Conservation (phyloP, 2,797 vertebrate species). For the Anolis apletophallus region DNA sequence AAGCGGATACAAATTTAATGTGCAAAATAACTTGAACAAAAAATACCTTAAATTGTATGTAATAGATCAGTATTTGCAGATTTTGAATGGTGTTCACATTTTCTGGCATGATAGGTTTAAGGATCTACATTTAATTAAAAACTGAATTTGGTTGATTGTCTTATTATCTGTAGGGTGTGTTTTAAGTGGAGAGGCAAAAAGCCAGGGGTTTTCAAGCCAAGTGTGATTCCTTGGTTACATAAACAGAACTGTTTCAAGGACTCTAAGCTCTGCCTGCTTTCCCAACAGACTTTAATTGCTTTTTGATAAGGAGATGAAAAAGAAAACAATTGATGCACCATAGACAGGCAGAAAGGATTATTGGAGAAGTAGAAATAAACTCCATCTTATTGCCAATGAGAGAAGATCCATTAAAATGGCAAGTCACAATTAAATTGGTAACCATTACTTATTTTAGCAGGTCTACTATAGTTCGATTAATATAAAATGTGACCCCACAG, state of each 20-base stretch:
- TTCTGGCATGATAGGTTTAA: neutral
- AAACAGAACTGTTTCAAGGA: neutral
- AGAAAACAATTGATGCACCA: neutral
- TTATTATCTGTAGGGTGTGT: neutral
- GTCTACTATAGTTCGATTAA: too few species aligned
- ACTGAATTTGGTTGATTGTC: neutral
- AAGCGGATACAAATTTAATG: neutral
- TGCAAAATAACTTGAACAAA: neutral
- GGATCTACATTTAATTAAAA: neutral
- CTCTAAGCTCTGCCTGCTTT: neutral
- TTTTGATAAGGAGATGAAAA: neutral
- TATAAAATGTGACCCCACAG: neutral
- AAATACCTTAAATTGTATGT: neutral
- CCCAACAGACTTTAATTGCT: neutral
- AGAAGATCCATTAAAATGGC: too few species aligned
- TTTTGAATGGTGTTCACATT: neutral
- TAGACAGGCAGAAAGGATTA: neutral
- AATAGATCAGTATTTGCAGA: neutral
- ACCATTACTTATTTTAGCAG: too few species aligned
- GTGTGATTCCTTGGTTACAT: neutral
- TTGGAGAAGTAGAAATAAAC: neutral
- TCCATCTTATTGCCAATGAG: too few species aligned
- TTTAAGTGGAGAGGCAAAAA: neutral
- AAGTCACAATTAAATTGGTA: too few species aligned
- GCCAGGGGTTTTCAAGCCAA: neutral